These are phyloP conservation scores for Tylochromis polylepis DNA, from an alignment of 2,113 vertebrate species.

Conservation along the genomic window DNA sequence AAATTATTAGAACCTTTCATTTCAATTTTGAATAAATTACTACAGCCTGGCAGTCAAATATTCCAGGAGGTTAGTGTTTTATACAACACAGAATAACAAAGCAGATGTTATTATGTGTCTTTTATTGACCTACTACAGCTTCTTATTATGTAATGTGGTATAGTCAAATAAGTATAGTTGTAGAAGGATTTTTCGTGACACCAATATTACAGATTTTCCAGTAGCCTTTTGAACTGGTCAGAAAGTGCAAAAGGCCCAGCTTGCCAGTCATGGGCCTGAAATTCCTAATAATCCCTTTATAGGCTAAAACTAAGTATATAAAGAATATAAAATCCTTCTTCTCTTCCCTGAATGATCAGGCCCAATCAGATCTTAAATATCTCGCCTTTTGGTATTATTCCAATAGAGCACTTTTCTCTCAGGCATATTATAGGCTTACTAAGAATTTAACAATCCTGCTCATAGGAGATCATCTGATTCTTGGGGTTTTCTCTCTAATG, in stretches of 20 bases:
- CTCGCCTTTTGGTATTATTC: background rate
- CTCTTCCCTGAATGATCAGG: background rate
- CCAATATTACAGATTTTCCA: background rate
- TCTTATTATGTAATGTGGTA: background rate
- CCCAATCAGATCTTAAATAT: background rate
- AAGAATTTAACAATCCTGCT: background rate
- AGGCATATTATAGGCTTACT: background rate
- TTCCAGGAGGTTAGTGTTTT: background rate
- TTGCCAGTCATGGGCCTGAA: background rate
- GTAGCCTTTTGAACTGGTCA: background rate
- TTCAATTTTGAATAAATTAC: background rate
- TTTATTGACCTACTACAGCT: background rate
- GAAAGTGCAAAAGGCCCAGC: background rate
- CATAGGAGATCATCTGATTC: background rate
- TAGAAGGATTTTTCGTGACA: background rate
- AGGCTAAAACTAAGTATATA: background rate
- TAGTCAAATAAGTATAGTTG: background rate
- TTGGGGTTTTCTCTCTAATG: background rate
- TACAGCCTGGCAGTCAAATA: background rate
- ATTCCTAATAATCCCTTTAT: background rate
- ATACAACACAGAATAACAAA: background rate
- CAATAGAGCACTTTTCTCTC: background rate
- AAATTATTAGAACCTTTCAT: background rate
- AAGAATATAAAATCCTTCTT: background rate
- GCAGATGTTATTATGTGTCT: rapidly evolving